A percentile compares a stretch with the other conserved stretches of the same genome.
Conservation (phyloP, 1,140 invertebrate genomes). For the Drosophila tani region DNA sequence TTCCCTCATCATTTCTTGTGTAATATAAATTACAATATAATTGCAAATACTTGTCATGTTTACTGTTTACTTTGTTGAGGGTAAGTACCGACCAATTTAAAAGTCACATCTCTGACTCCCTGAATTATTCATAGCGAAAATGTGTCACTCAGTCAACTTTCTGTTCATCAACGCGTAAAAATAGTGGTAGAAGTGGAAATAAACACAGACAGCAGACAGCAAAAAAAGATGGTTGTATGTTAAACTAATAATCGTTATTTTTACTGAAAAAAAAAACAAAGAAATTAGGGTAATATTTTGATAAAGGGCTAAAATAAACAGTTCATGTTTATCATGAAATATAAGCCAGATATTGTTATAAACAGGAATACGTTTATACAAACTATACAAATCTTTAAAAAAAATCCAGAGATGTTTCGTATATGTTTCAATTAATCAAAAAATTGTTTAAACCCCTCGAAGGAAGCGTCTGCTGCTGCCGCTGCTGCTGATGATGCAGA, state of each 20-base stretch:
- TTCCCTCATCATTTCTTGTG: background rate
- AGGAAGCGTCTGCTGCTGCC: background rate
- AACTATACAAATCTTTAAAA: no score
- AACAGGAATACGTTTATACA: no score
- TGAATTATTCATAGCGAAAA: conserved; percentile 35
- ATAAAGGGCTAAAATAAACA: no score
- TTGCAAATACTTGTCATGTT: conserved; percentile 5
- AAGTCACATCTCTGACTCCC: conserved; percentile 7
- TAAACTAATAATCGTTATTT: background rate
- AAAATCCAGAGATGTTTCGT: no score
- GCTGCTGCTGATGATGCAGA: background rate
- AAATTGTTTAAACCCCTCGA: background rate
- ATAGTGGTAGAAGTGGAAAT: background rate
- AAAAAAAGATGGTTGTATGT: background rate
- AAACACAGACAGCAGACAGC: background rate
- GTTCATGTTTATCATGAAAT: no score
- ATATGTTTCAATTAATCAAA: background rate
- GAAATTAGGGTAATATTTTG: no score
- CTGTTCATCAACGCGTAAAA: conserved; percentile 19
- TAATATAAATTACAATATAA: conserved; percentile 2
- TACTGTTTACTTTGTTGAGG: conserved; percentile 8
- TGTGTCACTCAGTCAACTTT: conserved; percentile 21
- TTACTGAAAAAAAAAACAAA: background rate
- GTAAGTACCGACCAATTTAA: conserved; percentile 19
- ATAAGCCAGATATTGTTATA: no score